Percentiles rank a stretch among this genome's conserved stretches.
These are phyloP conservation scores for Patagioenas fasciata DNA, from an alignment of 2,113 vertebrate species.

Conservation along the genomic window DNA sequence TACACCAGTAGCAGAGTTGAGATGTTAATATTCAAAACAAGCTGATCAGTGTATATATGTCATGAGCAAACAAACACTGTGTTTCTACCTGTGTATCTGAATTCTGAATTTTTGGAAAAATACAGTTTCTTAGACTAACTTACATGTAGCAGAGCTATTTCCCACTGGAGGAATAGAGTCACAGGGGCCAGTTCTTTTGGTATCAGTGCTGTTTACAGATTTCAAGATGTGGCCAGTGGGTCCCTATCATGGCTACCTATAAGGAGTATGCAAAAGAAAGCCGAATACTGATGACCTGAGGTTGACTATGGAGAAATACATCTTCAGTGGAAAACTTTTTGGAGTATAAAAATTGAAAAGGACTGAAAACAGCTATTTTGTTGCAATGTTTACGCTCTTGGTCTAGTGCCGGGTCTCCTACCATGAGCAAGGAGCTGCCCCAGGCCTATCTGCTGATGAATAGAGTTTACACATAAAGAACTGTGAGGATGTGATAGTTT, in stretches of 20 bases:
- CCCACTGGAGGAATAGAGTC: neutral
- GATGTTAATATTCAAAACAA: neutral
- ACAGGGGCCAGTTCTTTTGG: neutral
- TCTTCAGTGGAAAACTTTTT: neutral
- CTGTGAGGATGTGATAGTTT: neutral
- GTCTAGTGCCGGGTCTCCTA: neutral
- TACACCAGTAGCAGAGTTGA: neutral
- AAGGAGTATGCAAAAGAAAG: neutral
- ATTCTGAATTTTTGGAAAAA: neutral
- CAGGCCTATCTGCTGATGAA: neutral
- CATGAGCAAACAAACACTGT: neutral
- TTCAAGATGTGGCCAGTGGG: neutral
- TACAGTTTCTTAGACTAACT: neutral
- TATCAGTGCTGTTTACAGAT: neutral
- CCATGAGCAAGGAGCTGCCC: neutral
- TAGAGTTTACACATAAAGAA: neutral
- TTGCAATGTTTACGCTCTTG: neutral
- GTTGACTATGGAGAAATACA: neutral
- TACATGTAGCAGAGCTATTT: neutral
- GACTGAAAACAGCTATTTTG: neutral
- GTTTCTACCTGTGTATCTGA: neutral
- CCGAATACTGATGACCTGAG: neutral
- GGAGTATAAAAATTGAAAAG: neutral
- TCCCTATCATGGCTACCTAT: neutral
- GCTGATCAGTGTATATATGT: neutral